Evolutionary conservation across 2,888 invertebrate genomes (phyloP).

Genomic region (Enchytraeus crypticus): DNA sequence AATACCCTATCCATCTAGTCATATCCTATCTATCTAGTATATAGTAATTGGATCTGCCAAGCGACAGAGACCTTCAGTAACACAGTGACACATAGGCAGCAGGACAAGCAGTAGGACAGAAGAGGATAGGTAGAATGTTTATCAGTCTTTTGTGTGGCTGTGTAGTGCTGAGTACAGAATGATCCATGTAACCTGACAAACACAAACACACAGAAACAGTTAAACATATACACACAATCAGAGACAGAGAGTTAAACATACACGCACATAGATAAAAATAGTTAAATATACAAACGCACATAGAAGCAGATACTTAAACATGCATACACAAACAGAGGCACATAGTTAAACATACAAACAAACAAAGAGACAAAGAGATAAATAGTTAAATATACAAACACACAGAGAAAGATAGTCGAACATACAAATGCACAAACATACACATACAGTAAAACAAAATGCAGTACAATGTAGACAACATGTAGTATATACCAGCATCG

Average conservation of each 20-base stretch:
- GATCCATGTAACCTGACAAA: background rate
- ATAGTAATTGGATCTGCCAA: too few species aligned
- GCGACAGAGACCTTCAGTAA: too few species aligned
- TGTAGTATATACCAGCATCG: background rate
- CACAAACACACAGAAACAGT: background rate
- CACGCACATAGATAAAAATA: background rate
- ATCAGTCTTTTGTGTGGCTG: too few species aligned
- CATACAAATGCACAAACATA: background rate
- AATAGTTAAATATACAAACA: background rate
- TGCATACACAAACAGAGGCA: too few species aligned
- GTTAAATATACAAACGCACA: background rate
- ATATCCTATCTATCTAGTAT: too few species aligned
- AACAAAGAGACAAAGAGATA: background rate
- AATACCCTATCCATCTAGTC: too few species aligned
- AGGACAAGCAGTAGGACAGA: too few species aligned
- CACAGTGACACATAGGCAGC: too few species aligned
- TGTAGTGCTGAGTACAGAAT: background rate
- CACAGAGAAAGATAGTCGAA: background rate
- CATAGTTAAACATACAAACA: background rate
- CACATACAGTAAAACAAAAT: background rate
- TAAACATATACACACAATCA: background rate
- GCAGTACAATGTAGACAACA: background rate
- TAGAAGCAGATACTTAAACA: background rate
- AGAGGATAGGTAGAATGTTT: too few species aligned
- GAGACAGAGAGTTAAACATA: background rate